Evolutionary conservation across 2,113 vertebrate species (phyloP).

Genomic region (Crotalus viridis): DNA sequence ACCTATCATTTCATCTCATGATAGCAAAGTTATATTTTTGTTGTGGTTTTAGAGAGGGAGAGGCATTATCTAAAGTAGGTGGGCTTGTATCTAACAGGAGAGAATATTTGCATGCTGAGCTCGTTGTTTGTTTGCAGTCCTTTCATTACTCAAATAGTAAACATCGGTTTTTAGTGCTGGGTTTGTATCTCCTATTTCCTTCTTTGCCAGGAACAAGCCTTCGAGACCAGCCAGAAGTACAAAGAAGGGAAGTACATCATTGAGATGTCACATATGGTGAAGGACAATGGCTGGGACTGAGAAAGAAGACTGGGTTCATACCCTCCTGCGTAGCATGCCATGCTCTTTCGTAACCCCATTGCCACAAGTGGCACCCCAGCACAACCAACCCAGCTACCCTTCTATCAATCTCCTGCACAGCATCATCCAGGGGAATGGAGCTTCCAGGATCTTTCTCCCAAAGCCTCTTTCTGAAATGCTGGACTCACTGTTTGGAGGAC

Average conservation of each 20-base stretch:
- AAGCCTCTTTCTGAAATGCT: conserved; percentile 16
- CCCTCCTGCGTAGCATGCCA: conserved; percentile 57
- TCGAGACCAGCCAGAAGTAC: conserved; percentile 82
- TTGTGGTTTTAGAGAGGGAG: not conserved
- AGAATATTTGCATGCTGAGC: not conserved
- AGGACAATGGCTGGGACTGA: conserved; percentile 81
- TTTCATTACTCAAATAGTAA: not conserved
- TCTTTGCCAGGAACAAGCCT: conserved; percentile 71
- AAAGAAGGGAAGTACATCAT: conserved; percentile 82
- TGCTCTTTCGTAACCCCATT: conserved; percentile 1
- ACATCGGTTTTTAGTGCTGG: not conserved
- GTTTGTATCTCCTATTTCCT: conserved; percentile 12
- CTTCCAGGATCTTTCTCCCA: not conserved
- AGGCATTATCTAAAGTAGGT: not conserved
- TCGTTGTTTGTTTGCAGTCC: not conserved
- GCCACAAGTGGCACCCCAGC: conserved; percentile 42
- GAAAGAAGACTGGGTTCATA: conserved; percentile 45
- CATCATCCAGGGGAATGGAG: conserved; percentile 30
- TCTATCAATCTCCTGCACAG: conserved; percentile 22
- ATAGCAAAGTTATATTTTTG: not conserved
- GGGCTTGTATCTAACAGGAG: not conserved
- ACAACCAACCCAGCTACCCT: conserved; percentile 49
- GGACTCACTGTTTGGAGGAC: conserved; percentile 14
- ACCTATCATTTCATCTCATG: not conserved
- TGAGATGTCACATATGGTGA: conserved; percentile 80